A percentile compares a stretch with the other conserved stretches of the same genome.
Evolutionary conservation across 1,140 invertebrate genomes (phyloP).

Genomic region (Drosophila ironensis): DNA sequence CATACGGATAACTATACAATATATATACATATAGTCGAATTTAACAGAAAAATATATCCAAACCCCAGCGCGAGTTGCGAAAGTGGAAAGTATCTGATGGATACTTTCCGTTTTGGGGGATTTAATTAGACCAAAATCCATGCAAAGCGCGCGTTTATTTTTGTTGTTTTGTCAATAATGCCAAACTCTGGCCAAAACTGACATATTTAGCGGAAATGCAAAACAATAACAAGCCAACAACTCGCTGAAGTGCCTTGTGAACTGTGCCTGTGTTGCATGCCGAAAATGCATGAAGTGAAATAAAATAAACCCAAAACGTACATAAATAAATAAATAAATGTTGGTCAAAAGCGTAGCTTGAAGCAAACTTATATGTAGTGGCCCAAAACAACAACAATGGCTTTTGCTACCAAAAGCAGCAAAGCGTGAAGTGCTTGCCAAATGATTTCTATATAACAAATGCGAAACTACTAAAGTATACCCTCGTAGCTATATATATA

Average conservation of each 20-base stretch:
- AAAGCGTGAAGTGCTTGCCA: slow-evolving; percentile 76
- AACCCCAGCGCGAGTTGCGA: slow-evolving; percentile 49
- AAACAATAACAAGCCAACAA: slow-evolving; percentile 41
- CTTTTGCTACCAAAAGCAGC: slow-evolving; percentile 65
- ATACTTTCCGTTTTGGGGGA: slow-evolving; percentile 52
- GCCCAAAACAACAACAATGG: slow-evolving; percentile 40
- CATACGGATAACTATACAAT: slow-evolving; percentile 15
- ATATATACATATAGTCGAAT: slow-evolving; percentile 15
- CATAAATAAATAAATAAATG: slow-evolving; percentile 48
- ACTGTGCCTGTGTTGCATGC: slow-evolving; percentile 49
- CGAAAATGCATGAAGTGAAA: slow-evolving; percentile 35
- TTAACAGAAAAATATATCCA: slow-evolving; percentile 23
- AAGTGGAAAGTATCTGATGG: slow-evolving; percentile 71
- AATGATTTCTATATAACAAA: slow-evolving; percentile 71
- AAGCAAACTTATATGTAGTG: slow-evolving; percentile 48
- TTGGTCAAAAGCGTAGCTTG: slow-evolving; percentile 61
- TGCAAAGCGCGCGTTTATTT: slow-evolving; percentile 54
- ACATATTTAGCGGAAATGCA: slow-evolving; percentile 66
- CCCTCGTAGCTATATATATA: not conserved
- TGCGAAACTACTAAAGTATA: slow-evolving; percentile 2
- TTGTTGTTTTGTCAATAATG: slow-evolving; percentile 72
- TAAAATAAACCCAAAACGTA: slow-evolving; percentile 33
- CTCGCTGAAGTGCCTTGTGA: slow-evolving; percentile 21
- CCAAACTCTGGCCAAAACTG: slow-evolving; percentile 20
- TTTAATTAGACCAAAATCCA: slow-evolving; percentile 42